Evolutionary conservation across 1,140 invertebrate genomes (phyloP).

Genomic region (Heliconius himera): DNA sequence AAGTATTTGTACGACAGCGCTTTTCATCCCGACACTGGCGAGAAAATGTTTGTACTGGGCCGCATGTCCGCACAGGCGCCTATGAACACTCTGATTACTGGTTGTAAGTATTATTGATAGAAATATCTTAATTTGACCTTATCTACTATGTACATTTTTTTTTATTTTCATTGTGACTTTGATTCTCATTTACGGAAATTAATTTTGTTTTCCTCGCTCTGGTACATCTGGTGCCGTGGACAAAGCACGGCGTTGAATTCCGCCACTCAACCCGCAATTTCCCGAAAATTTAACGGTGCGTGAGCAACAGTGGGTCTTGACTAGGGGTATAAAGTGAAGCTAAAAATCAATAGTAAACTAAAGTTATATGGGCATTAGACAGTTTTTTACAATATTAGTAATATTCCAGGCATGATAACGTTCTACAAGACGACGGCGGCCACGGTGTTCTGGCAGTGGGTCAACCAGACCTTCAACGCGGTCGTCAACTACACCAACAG

Average conservation of each 20-base stretch:
- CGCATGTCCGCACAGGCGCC: constrained; percentile 96
- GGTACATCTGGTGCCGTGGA: not conserved
- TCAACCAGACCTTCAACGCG: constrained; percentile 96
- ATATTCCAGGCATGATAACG: constrained; percentile 82
- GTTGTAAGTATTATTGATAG: constrained; percentile 85
- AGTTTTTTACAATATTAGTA: not conserved
- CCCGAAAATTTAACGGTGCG: not conserved
- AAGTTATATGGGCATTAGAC: not conserved
- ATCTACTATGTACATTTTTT: no score
- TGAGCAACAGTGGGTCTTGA: not conserved
- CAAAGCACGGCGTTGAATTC: no score
- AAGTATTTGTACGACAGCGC: constrained; percentile 93
- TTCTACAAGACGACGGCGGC: constrained; percentile 88
- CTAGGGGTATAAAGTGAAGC: no score
- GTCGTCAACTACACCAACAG: constrained; percentile 96
- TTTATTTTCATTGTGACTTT: no score
- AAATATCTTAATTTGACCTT: no score
- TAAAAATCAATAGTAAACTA: not conserved
- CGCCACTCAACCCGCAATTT: no score
- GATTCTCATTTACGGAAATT: no score
- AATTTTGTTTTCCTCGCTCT: not conserved
- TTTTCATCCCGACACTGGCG: constrained; percentile 93
- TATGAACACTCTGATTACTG: constrained; percentile 95
- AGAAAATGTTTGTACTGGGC: constrained; percentile 90
- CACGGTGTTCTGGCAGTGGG: constrained; percentile 96